These are phyloP conservation scores for Schizopygopsis malacanthus DNA, from an alignment of 2,797 vertebrate species.

Conservation along the genomic window DNA sequence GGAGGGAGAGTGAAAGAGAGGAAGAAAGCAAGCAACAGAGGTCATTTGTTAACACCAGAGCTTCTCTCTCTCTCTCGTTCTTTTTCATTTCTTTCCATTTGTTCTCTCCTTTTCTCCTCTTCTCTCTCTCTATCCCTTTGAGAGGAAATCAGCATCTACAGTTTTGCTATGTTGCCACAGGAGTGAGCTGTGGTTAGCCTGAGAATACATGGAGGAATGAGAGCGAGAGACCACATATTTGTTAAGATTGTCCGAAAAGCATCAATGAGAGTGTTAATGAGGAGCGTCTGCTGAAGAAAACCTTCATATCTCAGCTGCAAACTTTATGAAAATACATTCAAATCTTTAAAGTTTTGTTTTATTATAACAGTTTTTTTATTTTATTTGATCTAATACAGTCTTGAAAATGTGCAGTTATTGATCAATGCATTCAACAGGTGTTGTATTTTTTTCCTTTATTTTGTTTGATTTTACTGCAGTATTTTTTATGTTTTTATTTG, in stretches of 20 bases:
- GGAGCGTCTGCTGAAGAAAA: background rate
- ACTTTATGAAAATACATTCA: background rate
- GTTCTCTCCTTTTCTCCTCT: conserved; percentile 33
- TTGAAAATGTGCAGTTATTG: background rate
- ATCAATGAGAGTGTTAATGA: background rate
- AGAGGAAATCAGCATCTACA: conserved; percentile 43
- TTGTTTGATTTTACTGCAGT: background rate
- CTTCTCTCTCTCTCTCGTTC: conserved; percentile 55
- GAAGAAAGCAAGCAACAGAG: conserved; percentile 61
- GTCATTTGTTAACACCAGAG: conserved; percentile 71
- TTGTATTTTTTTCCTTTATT: background rate
- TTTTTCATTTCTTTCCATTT: conserved; percentile 38
- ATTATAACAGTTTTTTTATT: background rate
- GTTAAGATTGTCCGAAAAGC: conserved; percentile 12
- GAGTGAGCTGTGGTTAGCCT: conserved; percentile 58
- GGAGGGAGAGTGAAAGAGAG: conserved; percentile 41
- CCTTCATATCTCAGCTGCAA: background rate
- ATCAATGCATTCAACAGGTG: background rate
- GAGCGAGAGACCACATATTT: background rate
- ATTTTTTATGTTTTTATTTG: background rate
- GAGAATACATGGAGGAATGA: background rate
- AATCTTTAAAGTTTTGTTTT: background rate
- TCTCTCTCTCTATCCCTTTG: conserved; percentile 27
- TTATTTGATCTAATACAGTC: background rate
- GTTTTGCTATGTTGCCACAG: conserved; percentile 54